A percentile compares a stretch with the other conserved stretches of the same genome.
phyloP scores from a whole-genome alignment of 2,113 vertebrate species.

The Pogonocichla stellata region DNA sequence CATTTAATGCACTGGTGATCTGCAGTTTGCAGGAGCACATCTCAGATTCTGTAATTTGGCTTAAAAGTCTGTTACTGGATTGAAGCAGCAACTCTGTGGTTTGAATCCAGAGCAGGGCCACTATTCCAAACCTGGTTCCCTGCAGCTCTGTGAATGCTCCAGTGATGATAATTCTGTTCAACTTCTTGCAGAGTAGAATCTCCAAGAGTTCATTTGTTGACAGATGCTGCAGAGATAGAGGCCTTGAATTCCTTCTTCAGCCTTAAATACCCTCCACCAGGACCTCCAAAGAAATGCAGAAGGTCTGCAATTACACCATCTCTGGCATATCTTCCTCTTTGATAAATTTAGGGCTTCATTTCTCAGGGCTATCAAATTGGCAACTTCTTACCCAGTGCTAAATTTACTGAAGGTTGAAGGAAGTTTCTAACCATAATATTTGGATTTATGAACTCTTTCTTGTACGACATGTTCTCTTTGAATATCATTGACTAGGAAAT shows the following conservation, averaged over 20 bases:
- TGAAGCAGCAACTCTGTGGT: neutral
- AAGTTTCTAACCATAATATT: neutral
- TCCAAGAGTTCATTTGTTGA: neutral
- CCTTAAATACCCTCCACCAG: neutral
- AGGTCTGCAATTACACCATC: neutral
- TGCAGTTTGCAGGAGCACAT: neutral
- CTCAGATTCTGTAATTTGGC: neutral
- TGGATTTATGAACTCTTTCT: neutral
- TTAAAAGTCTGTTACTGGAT: neutral
- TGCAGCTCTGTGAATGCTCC: neutral
- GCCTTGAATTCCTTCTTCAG: neutral
- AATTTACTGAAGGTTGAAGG: slow-evolving; percentile 12
- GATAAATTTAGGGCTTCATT: slow-evolving; percentile 4
- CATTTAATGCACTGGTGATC: neutral
- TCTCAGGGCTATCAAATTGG: neutral
- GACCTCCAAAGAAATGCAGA: neutral
- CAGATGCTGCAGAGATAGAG: neutral
- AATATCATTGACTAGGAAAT: neutral
- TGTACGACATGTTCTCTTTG: neutral
- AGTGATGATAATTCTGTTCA: neutral
- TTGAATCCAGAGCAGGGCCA: neutral
- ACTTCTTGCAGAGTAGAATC: neutral
- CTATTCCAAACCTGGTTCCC: neutral
- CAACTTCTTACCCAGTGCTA: neutral
- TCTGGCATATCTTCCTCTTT: neutral